phyloP scores from a whole-genome alignment of 2,797 vertebrate genomes.

The Xerus rutilus region DNA sequence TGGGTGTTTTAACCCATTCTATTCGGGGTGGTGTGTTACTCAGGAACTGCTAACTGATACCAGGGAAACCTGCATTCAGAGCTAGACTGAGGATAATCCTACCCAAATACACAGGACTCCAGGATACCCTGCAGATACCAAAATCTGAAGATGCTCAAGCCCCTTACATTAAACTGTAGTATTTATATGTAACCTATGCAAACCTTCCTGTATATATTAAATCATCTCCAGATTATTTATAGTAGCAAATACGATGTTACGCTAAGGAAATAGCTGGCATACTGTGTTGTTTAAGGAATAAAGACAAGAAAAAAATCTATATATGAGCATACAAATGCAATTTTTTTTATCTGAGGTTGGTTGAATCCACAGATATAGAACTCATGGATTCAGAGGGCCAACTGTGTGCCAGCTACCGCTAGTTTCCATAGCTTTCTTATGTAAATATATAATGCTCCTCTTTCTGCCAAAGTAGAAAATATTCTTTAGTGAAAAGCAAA shows the following conservation, averaged over 20 bases:
- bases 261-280: not conserved
- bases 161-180: no score
- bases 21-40: not conserved
- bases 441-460: not conserved
- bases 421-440: not conserved
- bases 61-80: slow-evolving; percentile 11
- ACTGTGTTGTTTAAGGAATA: not conserved
- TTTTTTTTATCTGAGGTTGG: not conserved
- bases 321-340: not conserved
- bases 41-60: not conserved
- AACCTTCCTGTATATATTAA: not conserved
- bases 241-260: not conserved
- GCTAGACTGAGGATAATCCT: not conserved
- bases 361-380: not conserved
- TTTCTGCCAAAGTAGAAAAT: slow-evolving; percentile 1
- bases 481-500: not conserved
- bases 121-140: no score
- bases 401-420: not conserved
- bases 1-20: not conserved
- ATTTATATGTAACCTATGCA: not conserved
- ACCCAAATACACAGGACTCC: not conserved
- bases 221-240: not conserved
- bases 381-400: not conserved
- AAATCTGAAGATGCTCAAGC: not conserved
- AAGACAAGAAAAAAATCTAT: not conserved